Evolutionary conservation across 2,113 vertebrate genomes (phyloP).

Genomic region (Bungarus multicinctus): DNA sequence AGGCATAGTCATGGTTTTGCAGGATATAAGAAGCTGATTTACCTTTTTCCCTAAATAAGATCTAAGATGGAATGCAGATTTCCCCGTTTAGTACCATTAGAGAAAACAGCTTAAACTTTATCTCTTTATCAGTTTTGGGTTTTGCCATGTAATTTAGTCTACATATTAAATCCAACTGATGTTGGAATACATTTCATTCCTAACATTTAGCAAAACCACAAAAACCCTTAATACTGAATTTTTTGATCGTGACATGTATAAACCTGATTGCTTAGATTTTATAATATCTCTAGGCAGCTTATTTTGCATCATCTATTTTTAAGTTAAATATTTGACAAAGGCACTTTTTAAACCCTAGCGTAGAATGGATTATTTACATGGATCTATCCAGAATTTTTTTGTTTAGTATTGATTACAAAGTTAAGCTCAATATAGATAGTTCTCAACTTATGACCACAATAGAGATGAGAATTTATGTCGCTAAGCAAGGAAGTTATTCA

Average conservation of each 20-base stretch:
- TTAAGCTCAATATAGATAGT: not conserved
- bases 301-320: not conserved
- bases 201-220: not conserved
- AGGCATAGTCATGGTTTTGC: not conserved
- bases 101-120: not conserved
- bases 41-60: not conserved
- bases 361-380: not conserved
- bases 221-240: not conserved
- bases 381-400: accelerated
- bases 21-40: conserved; percentile 33
- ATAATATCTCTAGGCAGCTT: not conserved
- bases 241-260: not conserved
- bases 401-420: not conserved
- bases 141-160: not conserved
- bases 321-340: not conserved
- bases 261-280: not conserved
- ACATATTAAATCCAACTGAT: not conserved
- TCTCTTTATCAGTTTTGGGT: not conserved
- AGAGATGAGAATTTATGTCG: not conserved
- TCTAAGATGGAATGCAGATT: not conserved
- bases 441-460: not conserved
- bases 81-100: not conserved
- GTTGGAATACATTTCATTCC: not conserved
- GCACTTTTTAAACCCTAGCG: not conserved
- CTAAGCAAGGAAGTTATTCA: not conserved